phyloP scores from a whole-genome alignment of 2,797 vertebrate genomes.

The Pteropus rufus region DNA sequence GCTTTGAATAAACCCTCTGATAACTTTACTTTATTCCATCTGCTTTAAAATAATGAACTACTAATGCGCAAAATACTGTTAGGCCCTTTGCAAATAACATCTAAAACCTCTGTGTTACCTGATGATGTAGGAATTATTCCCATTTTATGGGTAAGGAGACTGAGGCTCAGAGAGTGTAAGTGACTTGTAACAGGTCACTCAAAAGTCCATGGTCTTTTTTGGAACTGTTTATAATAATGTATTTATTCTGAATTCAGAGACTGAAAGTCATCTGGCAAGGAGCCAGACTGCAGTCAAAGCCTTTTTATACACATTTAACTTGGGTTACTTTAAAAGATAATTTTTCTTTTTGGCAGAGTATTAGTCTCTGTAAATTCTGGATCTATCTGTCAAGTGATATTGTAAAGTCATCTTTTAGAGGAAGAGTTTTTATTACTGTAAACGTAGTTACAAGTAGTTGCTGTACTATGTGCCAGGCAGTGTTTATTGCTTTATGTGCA shows the following conservation, averaged over 20 bases:
- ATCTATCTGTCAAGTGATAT: constrained; percentile 41
- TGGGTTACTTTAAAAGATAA: constrained; percentile 44
- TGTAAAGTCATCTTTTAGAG: constrained; percentile 24
- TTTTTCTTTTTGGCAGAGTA: constrained; percentile 42
- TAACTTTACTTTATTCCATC: not conserved
- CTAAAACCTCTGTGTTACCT: not conserved
- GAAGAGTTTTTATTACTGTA: not conserved
- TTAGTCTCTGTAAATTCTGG: not conserved
- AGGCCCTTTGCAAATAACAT: not conserved
- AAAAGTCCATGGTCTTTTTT: not conserved
- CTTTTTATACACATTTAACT: constrained; percentile 33
- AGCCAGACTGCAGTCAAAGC: not conserved
- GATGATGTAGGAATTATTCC: not conserved
- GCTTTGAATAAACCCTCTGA: not conserved
- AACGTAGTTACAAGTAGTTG: not conserved
- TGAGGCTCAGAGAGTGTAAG: not conserved
- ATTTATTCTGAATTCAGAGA: constrained; percentile 22
- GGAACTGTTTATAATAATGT: constrained; percentile 26
- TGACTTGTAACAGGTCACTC: not conserved
- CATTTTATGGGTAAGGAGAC: constrained; percentile 23
- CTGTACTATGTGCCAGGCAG: not conserved
- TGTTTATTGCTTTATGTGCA: not conserved
- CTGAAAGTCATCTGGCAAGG: constrained; percentile 35
- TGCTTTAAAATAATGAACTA: not conserved
- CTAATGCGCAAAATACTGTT: not conserved